Percentiles rank a stretch among this genome's conserved stretches.
These are phyloP conservation scores for Sturnira hondurensis DNA, from an alignment of 2,113 vertebrate species.

Conservation along the genomic window DNA sequence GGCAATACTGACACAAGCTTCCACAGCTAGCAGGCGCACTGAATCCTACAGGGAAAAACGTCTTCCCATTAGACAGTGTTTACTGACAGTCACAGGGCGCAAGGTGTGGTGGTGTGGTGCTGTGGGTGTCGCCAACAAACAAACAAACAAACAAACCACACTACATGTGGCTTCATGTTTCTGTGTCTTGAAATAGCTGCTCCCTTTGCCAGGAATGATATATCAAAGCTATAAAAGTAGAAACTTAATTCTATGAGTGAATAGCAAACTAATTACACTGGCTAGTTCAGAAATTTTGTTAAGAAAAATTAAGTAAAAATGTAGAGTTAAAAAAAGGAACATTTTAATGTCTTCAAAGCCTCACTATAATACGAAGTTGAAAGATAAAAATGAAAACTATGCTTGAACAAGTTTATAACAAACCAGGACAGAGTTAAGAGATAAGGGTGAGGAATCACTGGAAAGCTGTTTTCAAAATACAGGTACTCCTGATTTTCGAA, in stretches of 20 bases:
- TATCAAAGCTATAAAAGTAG: background rate
- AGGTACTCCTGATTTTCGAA: background rate
- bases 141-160: background rate
- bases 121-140: background rate
- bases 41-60: constrained; percentile 73
- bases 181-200: background rate
- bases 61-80: background rate
- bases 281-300: background rate
- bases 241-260: background rate
- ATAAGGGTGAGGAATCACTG: background rate
- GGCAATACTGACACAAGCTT: constrained; percentile 92
- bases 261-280: background rate
- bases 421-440: background rate
- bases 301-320: constrained; percentile 24
- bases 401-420: background rate
- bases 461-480: background rate
- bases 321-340: background rate
- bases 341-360: constrained; percentile 12
- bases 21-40: constrained; percentile 89
- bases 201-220: background rate
- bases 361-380: background rate
- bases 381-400: background rate
- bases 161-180: background rate
- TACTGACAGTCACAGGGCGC: background rate
- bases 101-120: background rate